Base-by-base conservation (phyloP, 2,888 invertebrate genomes). In the Diogma glabrata region DNA sequence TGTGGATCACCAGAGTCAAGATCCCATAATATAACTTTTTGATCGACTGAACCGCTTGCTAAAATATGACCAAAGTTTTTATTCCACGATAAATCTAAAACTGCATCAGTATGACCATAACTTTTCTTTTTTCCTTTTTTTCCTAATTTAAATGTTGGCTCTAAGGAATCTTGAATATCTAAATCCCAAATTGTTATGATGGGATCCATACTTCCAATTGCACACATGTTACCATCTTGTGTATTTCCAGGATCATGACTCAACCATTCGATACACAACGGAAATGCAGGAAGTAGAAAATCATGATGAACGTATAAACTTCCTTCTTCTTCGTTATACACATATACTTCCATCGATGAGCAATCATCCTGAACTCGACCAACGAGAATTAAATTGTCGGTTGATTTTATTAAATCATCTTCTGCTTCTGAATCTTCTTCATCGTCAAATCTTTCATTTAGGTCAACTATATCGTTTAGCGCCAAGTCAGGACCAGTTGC, bases 151-250 rank as follows among this genome's bases (percentile, higher is more conserved):
- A 85, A 87, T 0, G 85, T 84, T 1, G 97, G 93, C 63, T 93
- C 92, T 36, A 95, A 72, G 52, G 85, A 84, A 64, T 96, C 91
- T 57, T 95, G 83, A 53, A 97, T 77, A 70, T 97, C 96, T 40
- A 97, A 70, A 70, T 97, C 95, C 95, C 96, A 99, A n/a, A 97
- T 81, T 60, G 92, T 87, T 52, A 97, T 94, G 38, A 87, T 78
- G 0, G 93, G 87, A 55, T 85, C 83, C 92, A 97, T 94, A 28
- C 84, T 84, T 10, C 94, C 96, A 52, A 96, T 79, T 0, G 95
- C 96, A 60, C 93, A 85, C 59, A 92, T 79, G 68, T 93, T 96
- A 16, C 85, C 85, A 53, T 79, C 74, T 30, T 82, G 76, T 56
- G 85, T 82, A 3, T 68, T 78, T 69, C 68, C 70, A 0, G 90